Percentiles rank a stretch among this genome's conserved stretches.
These are phyloP conservation scores for Labeo calbasu DNA, from an alignment of 2,797 vertebrate genomes.

Conservation along the genomic window DNA sequence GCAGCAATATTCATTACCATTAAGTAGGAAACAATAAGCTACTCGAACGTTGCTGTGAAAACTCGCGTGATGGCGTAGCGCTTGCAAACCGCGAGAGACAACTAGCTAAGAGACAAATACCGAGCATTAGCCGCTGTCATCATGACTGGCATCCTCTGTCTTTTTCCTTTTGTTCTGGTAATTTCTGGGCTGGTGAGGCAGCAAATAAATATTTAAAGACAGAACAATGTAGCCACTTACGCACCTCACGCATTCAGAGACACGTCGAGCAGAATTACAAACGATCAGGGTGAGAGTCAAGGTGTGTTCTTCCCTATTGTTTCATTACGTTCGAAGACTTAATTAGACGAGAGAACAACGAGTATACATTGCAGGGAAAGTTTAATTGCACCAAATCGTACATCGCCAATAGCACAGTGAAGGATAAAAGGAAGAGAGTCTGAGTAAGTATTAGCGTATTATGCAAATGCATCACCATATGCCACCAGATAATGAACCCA, in stretches of 20 bases:
- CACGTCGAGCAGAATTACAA: conserved; percentile 43
- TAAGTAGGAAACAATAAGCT: conserved; percentile 10
- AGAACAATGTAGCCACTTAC: conserved; percentile 38
- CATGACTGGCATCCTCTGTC: conserved; percentile 20
- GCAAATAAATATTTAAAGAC: conserved; percentile 57
- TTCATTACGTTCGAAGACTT: conserved; percentile 51
- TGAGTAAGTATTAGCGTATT: conserved; percentile 64
- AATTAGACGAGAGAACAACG: conserved; percentile 55
- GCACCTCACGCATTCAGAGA: conserved; percentile 25
- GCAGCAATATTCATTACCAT: conserved; percentile 24
- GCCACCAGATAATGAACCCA: conserved; percentile 68
- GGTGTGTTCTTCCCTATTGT: conserved; percentile 25
- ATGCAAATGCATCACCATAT: conserved; percentile 67
- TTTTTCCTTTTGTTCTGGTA: conserved; percentile 27
- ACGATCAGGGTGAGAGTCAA: conserved; percentile 45
- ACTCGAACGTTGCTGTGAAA: conserved; percentile 7
- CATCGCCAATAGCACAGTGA: conserved; percentile 50
- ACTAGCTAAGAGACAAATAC: conserved; percentile 37
- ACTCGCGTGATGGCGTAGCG: background rate
- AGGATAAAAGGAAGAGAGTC: conserved; percentile 49
- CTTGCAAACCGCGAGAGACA: conserved; percentile 28
- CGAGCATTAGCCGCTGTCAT: conserved; percentile 39
- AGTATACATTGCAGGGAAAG: conserved; percentile 51
- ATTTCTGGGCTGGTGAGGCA: conserved; percentile 51
- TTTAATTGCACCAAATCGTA: conserved; percentile 55